phyloP scores from a whole-genome alignment of 2,797 vertebrate genomes.

The Myotis vivesi region DNA sequence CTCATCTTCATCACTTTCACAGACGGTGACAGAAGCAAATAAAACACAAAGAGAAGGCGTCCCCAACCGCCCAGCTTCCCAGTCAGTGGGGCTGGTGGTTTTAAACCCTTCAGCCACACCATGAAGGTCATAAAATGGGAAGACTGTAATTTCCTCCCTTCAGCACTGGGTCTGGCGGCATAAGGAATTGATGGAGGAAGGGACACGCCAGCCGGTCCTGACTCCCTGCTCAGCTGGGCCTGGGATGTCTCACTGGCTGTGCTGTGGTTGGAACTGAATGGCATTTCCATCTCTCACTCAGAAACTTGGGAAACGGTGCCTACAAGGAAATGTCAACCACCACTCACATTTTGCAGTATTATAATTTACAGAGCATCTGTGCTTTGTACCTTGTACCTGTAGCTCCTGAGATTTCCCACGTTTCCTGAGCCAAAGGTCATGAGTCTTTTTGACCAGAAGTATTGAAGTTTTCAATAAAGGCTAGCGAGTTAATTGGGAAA shows the following conservation, averaged over 20 bases:
- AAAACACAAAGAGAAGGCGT: slow-evolving; percentile 55
- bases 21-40: neutral
- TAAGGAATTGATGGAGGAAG: slow-evolving; percentile 50
- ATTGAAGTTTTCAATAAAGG: neutral
- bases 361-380: neutral
- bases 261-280: slow-evolving; percentile 29
- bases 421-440: neutral
- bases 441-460: neutral
- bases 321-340: neutral
- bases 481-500: slow-evolving; percentile 14
- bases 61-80: slow-evolving; percentile 45
- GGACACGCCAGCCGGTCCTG: neutral
- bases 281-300: slow-evolving; percentile 56
- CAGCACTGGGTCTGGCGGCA: neutral
- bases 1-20: neutral
- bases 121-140: slow-evolving; percentile 60
- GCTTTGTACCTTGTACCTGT: neutral
- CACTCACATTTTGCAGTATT: neutral
- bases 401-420: neutral
- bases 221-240: neutral
- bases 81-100: neutral
- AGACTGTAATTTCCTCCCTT: slow-evolving; percentile 64
- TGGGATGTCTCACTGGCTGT: slow-evolving; percentile 32
- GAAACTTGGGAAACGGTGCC: neutral
- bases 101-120: slow-evolving; percentile 62